Base-by-base conservation (phyloP, 2,888 invertebrate species). In the Aphodius granarius region DNA sequence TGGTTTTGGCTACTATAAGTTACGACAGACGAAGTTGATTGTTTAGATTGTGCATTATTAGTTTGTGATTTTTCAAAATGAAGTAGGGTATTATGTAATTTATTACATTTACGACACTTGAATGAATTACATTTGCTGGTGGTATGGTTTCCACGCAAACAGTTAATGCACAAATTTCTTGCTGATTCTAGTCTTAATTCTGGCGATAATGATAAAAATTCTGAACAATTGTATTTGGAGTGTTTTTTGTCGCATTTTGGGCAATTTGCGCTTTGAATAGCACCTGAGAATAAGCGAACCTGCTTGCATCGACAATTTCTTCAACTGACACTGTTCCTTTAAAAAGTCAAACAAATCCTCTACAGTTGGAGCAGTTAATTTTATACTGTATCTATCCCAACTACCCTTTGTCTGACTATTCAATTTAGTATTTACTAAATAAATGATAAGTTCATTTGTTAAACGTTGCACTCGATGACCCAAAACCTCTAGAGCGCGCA, bases 401-500 rank as follows among this genome's bases (percentile, higher is more conserved):
- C 62, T 63, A n/a, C 63, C 20, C 3, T 17, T 72, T 15, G 63
- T 72, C 1, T 13, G 20, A 0, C 19, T 13, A n/a, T 68, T 19
- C 9, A 72, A 17, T 16, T 72, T 72, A 17, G 17, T 72, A 19
- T 62, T 63, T 5, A 72, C 62, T 62, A 16, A n/a, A 63, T 72
- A 62, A 16, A 62, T n/a, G 15, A 62, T 17, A 2, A 62, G n/a
- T 13, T 62, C 16, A 62, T 72, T 23, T 23, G 23, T 0, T 62
- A 17, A 16, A 70, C 23, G 13, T 20, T 70, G 20, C 3, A 66
- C 17, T 2, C 16, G 17, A 15, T 20, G 18, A 16, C 15, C 78
- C 16, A 82, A 65, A 0, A 78, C 73, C 19, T 79, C 76, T 21
- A 81, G 71, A 0, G 81, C 79, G 4, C 78, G 75, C n/a, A 81